Evolutionary conservation across 2,888 invertebrate genomes (phyloP), one percentile per base, ranked within the genome.

Genomic region (Aspidapion aeneum): DNA sequence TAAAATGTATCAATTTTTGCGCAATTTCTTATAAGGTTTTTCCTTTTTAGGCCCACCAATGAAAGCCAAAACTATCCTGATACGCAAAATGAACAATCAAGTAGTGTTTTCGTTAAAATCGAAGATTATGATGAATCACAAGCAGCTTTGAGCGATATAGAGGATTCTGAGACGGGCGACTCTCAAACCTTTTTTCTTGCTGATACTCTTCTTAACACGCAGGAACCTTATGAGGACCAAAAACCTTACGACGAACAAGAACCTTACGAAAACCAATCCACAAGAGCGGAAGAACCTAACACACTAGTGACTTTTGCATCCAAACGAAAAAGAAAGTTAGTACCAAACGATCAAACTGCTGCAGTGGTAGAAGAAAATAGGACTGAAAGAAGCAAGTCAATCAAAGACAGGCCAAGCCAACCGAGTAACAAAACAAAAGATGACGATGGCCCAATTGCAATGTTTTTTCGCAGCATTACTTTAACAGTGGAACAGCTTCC

Each of bases 381-480:
- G 56, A 61, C 22, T 50, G 49, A 56, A 61, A 61, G 57, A 61
- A 61, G 49, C 51, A 49, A 56, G 49, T 55, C 51, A 21, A 49
- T 61, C 21, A 56, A 55, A 61, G 21, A 61, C 20, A 56, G 50
- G 50, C 50, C 50, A 21, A 56, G 17, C 61, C 56, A 18, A 61
- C 50, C 35, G 12, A 49, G 21, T 57, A 61, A 35, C 57, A 55
- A 61, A 48, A 48, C 49, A 61, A 56, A 61, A 61, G 55, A 35
- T 20, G 56, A 61, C 21, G 48, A 7, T 49, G 56, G 49, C 35
- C 61, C 56, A 61, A 61, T 61, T 61, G 49, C 57, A 61, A 56
- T 61, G 50, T 61, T 61, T 56, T 61, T 61, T 61, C 61, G 56
- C 61, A 61, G 61, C 51, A 61, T 61, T 55, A 57, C 56, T 50